A percentile compares a stretch with the other conserved stretches of the same genome.
Conservation (phyloP, 2,113 vertebrate genomes). For the Hyaena hyaena region DNA sequence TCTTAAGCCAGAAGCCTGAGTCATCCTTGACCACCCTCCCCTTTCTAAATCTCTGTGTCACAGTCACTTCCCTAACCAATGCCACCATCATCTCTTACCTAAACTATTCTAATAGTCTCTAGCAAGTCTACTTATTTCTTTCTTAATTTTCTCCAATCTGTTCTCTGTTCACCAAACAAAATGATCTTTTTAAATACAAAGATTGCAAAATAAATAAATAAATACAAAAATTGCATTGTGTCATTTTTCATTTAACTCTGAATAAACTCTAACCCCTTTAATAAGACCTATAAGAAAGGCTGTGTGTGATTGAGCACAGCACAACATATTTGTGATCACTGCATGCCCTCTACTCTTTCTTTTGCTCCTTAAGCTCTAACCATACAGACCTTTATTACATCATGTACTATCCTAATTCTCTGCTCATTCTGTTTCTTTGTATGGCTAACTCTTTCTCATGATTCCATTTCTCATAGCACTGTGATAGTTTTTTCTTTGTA, state of each 20-base stretch:
- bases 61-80: background rate
- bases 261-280: background rate
- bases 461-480: background rate
- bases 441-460: background rate
- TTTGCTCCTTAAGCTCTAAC: background rate
- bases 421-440: background rate
- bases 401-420: slow-evolving; percentile 20
- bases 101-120: background rate
- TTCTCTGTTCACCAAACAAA: background rate
- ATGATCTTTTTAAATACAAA: background rate
- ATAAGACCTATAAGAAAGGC: background rate
- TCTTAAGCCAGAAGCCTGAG: background rate
- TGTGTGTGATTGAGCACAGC: background rate
- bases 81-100: background rate
- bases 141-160: background rate
- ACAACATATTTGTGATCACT: background rate
- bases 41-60: background rate
- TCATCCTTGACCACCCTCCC: background rate
- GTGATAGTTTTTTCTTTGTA: background rate
- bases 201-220: background rate
- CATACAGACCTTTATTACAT: background rate
- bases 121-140: background rate
- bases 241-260: background rate
- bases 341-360: background rate
- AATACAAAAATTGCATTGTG: background rate